phyloP scores from a whole-genome alignment of 1,140 invertebrate genomes.

The Drosophila nigrodunni region DNA sequence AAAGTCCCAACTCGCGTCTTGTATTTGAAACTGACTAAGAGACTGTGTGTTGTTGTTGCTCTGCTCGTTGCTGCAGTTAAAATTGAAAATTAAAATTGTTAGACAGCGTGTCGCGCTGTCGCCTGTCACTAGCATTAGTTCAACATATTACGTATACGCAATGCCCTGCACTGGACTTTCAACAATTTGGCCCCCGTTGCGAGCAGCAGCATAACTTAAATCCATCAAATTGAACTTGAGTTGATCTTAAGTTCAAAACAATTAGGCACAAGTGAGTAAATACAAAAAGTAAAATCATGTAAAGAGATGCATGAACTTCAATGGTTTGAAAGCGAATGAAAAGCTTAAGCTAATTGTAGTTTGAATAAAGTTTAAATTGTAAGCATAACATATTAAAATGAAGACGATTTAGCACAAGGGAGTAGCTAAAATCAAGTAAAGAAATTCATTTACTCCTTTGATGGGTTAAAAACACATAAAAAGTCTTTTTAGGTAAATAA shows the following conservation, averaged over 20 bases:
- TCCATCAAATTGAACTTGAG: neutral
- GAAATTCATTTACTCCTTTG: neutral
- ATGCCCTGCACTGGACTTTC: constrained; percentile 58
- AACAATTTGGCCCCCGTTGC: neutral
- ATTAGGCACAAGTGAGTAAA: neutral
- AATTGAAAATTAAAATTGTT: constrained; percentile 82
- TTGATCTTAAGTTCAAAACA: neutral
- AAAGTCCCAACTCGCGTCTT: constrained; percentile 4
- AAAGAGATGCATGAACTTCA: neutral
- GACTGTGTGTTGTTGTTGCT: constrained; percentile 40
- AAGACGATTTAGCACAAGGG: too few species aligned
- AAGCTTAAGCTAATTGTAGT: too few species aligned
- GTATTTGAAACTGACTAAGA: constrained; percentile 44
- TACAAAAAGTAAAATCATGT: neutral
- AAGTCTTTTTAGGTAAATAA: too few species aligned
- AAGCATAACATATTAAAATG: too few species aligned
- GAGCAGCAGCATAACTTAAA: neutral
- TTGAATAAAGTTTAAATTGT: too few species aligned
- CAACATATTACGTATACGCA: constrained; percentile 50
- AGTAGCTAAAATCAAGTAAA: too few species aligned
- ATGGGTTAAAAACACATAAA: too few species aligned
- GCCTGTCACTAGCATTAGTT: constrained; percentile 71
- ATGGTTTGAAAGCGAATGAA: too few species aligned
- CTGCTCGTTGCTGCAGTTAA: constrained; percentile 47
- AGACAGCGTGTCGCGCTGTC: constrained; percentile 80